A percentile compares a stretch with the other conserved stretches of the same genome.
These are phyloP conservation scores for Drosophila arizonae DNA, from an alignment of 1,140 invertebrate genomes.

Conservation along the genomic window DNA sequence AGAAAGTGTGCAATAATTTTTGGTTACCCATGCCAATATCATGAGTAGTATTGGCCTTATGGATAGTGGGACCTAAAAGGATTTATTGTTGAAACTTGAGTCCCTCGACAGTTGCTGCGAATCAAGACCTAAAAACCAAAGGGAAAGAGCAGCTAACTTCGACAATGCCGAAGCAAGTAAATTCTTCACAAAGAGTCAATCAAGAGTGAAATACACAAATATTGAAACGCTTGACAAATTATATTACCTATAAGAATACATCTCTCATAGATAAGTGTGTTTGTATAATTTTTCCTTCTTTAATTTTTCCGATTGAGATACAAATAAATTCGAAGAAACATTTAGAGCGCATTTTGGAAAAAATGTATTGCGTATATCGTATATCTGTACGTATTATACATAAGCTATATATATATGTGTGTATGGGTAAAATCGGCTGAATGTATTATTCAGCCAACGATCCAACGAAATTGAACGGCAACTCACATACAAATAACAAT, in stretches of 20 bases:
- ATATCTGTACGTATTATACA: slow-evolving; percentile 21
- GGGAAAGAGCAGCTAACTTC: slow-evolving; percentile 16
- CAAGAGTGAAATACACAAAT: slow-evolving; percentile 27
- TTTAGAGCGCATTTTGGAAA: slow-evolving; percentile 51
- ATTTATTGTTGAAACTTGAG: slow-evolving; percentile 78
- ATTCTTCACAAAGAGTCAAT: slow-evolving; percentile 37
- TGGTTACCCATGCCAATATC: slow-evolving; percentile 32
- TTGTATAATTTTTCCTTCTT: background rate
- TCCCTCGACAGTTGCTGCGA: slow-evolving; percentile 67
- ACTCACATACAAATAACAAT: slow-evolving; percentile 75
- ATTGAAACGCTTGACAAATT: background rate
- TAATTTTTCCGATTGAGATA: slow-evolving; percentile 18
- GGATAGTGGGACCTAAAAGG: slow-evolving; percentile 61
- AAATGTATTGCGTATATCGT: slow-evolving; percentile 20
- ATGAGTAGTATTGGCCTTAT: slow-evolving; percentile 25
- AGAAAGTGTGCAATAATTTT: slow-evolving; percentile 47
- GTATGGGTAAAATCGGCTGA: slow-evolving; percentile 26
- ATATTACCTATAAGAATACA: slow-evolving; percentile 8
- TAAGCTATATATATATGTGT: slow-evolving; percentile 4
- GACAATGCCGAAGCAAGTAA: slow-evolving; percentile 31
- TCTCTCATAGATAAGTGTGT: background rate
- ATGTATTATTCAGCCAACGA: slow-evolving; percentile 49
- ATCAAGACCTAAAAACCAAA: slow-evolving; percentile 9
- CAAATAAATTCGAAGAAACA: slow-evolving; percentile 62
- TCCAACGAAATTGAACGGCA: slow-evolving; percentile 66